Conservation (phyloP, 1,140 invertebrate species). For the Apis laboriosa region DNA sequence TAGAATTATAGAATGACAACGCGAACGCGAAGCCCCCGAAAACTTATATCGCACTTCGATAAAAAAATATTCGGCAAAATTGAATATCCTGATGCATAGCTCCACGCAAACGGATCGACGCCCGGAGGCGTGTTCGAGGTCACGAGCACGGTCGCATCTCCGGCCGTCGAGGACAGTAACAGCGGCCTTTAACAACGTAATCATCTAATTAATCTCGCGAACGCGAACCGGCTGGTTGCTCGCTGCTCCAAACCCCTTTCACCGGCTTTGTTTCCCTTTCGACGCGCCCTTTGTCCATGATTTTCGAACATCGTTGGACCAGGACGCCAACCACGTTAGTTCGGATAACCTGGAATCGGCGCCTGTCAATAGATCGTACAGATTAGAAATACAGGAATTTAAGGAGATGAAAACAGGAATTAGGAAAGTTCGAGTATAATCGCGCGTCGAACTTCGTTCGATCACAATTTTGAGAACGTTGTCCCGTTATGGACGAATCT, state of each 20-base stretch:
- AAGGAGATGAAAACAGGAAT: slow-evolving; percentile 15
- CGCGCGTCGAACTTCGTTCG: slow-evolving; percentile 22
- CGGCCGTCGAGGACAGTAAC: slow-evolving; percentile 55
- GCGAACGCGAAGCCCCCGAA: no score
- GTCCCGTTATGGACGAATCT: neutral
- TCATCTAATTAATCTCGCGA: slow-evolving; percentile 71
- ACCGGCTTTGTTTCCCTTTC: slow-evolving; percentile 19
- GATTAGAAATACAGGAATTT: neutral
- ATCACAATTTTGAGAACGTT: slow-evolving; percentile 15
- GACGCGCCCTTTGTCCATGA: slow-evolving; percentile 42
- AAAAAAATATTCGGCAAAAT: neutral
- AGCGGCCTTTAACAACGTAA: slow-evolving; percentile 69
- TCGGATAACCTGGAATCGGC: neutral
- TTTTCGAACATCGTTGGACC: neutral
- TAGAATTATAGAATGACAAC: no score
- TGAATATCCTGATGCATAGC: neutral
- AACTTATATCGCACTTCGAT: neutral
- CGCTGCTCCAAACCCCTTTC: slow-evolving; percentile 36
- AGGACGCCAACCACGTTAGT: neutral
- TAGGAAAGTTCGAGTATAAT: slow-evolving; percentile 34
- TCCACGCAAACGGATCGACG: neutral
- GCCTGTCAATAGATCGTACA: neutral
- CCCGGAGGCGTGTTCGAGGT: neutral
- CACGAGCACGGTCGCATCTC: slow-evolving; percentile 2
- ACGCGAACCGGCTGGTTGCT: slow-evolving; percentile 64